A percentile compares a stretch with the other conserved stretches of the same genome.
phyloP scores from a whole-genome alignment of 2,888 invertebrate genomes.

The Ferrisia virgata region DNA sequence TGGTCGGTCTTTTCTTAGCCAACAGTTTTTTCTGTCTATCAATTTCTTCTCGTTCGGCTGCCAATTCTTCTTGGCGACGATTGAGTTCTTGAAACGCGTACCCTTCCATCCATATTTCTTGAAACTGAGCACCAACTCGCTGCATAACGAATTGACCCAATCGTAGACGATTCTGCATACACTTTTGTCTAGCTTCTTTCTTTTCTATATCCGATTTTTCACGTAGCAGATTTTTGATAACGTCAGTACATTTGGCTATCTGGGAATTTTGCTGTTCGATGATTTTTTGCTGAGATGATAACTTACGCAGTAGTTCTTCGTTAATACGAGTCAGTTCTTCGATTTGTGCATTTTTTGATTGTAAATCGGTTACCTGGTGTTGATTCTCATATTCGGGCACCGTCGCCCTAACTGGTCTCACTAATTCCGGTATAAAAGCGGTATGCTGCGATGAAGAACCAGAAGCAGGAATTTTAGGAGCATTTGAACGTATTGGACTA shows the following conservation, averaged over 20 bases:
- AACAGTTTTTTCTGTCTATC: conserved; percentile 92
- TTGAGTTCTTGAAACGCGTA: conserved; percentile 98
- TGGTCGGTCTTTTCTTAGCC: conserved; percentile 88
- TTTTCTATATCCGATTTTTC: conserved; percentile 99
- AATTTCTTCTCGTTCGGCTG: conserved; percentile 95
- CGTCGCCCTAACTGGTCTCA: conserved; percentile 63
- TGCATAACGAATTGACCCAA: conserved; percentile 99
- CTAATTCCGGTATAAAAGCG: conserved; percentile 10
- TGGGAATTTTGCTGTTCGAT: conserved; percentile 95
- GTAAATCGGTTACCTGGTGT: conserved; percentile 85
- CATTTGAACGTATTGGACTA: conserved; percentile 72
- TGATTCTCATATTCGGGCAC: conserved; percentile 77
- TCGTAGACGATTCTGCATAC: conserved; percentile 97
- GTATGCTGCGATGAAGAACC: conserved; percentile 12
- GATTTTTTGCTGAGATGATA: conserved; percentile 85
- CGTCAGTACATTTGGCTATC: conserved; percentile 96
- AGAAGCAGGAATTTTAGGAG: conserved; percentile 32
- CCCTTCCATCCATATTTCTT: conserved; percentile 99
- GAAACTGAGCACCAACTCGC: conserved; percentile 97
- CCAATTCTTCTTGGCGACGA: conserved; percentile 95
- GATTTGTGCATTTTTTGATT: conserved; percentile 84
- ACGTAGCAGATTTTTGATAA: conserved; percentile 93
- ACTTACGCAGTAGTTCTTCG: conserved; percentile 92
- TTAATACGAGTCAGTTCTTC: conserved; percentile 90
- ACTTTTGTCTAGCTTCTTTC: conserved; percentile 93